Base-by-base conservation (phyloP, 1,140 invertebrate genomes). In the Meloidogyne chitwoodi region DNA sequence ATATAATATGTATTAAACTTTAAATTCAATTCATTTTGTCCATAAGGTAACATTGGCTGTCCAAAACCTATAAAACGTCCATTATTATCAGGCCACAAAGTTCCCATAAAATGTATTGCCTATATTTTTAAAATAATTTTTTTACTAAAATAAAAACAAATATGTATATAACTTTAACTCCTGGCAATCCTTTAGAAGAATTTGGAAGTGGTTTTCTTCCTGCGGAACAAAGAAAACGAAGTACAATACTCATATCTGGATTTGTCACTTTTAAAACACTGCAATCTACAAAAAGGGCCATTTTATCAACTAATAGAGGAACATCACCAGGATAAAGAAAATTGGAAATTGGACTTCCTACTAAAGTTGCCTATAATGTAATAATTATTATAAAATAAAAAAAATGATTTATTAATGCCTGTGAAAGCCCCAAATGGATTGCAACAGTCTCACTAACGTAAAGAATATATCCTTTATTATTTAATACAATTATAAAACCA, bases 401-500 rank as follows among this genome's bases (percentile, higher is more conserved):
- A n/a, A 31, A 19, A 10, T n/a, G n/a, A n/a, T 6, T 12, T n/a
- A 19, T 44, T 26, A 61, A 31, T 73, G 41, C 71, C 71, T 73
- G 71, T 1, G 71, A 24, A 38, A 73, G 34, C 12, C 71, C 71
- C 24, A 73, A 64, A 31, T 73, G 71, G 10, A 73, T 64, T 26
- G 71, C 71, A 3, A 73, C 71, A 63, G 71, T 73, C 24, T 73
- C 71, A 11, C 71, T 63, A 16, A 27, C 56, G 38, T 73, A 73
- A 5, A 64, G 26, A 31, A 73, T 64, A 19, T 31, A 24, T 24
- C 71, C 71, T 24, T 56, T 64, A 56, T 34, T 19, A 61, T 63
- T 61, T 26, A 73, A 24, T 38, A 73, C 71, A 64, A 73, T 73
- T n/a, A 63, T 64, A 63, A 73, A 73, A 5, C 71, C 71, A 64